These are phyloP conservation scores for Mormyrus hasselquistii DNA, from an alignment of 2,797 vertebrate species.

Conservation along the genomic window DNA sequence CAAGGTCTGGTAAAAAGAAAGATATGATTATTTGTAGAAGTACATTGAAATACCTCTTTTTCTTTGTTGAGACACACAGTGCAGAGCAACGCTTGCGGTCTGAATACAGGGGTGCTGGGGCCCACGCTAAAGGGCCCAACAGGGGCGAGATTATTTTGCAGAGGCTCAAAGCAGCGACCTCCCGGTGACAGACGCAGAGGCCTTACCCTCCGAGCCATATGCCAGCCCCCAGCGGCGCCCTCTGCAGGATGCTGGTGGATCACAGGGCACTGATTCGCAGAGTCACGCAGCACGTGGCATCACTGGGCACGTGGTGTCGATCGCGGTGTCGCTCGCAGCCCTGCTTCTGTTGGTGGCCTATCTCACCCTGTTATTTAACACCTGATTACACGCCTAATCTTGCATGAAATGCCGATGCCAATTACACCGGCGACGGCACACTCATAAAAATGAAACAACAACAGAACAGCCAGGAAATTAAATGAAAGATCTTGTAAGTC, in stretches of 20 bases:
- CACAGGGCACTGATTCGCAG: neutral
- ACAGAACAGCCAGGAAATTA: neutral
- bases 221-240: neutral
- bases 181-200: neutral
- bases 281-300: neutral
- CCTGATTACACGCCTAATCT: slow-evolving; percentile 63
- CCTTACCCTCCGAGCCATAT: neutral
- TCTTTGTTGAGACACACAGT: neutral
- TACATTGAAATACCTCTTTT: neutral
- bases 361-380: slow-evolving; percentile 54
- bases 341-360: slow-evolving; percentile 47
- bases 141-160: neutral
- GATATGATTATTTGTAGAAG: neutral
- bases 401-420: slow-evolving; percentile 60
- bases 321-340: slow-evolving; percentile 25
- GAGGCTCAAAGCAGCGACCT: neutral
- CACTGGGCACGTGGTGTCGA: slow-evolving; percentile 32
- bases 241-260: neutral
- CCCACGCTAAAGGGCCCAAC: neutral
- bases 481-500: neutral
- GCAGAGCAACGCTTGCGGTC: neutral
- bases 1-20: neutral
- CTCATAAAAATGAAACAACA: slow-evolving; percentile 44
- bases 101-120: neutral
- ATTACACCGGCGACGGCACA: slow-evolving; percentile 49